phyloP scores from a whole-genome alignment of 1,140 invertebrate species.

The Chironomus striatipennis region DNA sequence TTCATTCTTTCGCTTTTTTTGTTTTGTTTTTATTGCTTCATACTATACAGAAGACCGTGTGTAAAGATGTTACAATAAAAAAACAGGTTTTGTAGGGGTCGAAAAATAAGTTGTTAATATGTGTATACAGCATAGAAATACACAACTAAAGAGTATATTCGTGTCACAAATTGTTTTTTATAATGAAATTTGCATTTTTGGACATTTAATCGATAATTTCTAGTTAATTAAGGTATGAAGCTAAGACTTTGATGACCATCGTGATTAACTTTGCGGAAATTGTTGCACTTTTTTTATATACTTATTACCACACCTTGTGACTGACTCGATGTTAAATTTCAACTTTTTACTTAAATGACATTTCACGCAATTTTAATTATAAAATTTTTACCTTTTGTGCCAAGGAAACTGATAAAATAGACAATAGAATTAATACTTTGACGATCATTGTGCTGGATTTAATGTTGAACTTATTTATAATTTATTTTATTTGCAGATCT shows the following conservation, averaged over 20 bases:
- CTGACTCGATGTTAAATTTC: background rate
- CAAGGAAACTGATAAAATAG: background rate
- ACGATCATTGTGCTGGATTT: background rate
- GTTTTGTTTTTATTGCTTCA: too few relatives aligned
- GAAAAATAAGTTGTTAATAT: too few relatives aligned
- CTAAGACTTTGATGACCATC: background rate
- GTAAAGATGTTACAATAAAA: too few relatives aligned
- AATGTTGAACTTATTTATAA: background rate
- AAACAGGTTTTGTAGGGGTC: too few relatives aligned
- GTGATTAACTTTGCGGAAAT: too few relatives aligned
- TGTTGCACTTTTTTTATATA: too few relatives aligned
- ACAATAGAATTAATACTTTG: background rate
- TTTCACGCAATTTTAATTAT: background rate
- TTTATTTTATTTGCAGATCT: background rate
- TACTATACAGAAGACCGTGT: too few relatives aligned
- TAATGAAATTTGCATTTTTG: background rate
- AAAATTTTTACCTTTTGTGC: conserved; percentile 5
- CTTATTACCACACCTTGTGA: background rate
- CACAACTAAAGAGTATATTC: too few relatives aligned
- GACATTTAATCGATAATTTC: background rate
- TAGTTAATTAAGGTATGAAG: background rate
- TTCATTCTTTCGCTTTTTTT: too few relatives aligned
- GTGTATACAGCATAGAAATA: too few relatives aligned
- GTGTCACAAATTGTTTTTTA: background rate
- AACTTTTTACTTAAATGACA: background rate